These are phyloP conservation scores for Gadopsis bispinosus DNA, from an alignment of 2,797 vertebrate genomes.

Conservation along the genomic window DNA sequence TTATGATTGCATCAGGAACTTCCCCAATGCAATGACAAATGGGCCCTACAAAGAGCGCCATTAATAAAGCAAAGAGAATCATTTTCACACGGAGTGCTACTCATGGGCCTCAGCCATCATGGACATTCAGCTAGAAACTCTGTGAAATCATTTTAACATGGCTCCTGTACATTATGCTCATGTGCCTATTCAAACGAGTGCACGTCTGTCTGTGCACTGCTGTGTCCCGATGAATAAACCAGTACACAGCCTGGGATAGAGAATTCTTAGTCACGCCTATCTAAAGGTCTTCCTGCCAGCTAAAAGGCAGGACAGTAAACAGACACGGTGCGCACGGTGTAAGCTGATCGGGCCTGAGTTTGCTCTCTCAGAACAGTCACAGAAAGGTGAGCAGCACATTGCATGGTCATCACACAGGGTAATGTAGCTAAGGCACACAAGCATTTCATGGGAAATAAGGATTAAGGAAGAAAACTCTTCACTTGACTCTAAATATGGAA, in stretches of 20 bases:
- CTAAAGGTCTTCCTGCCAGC: conserved; percentile 41
- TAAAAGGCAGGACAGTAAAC: conserved; percentile 50
- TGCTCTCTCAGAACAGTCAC: conserved; percentile 31
- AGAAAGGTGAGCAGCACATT: conserved; percentile 27
- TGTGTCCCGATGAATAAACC: conserved; percentile 46
- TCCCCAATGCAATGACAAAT: conserved; percentile 74
- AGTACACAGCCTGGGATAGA: conserved; percentile 18
- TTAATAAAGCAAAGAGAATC: conserved; percentile 65
- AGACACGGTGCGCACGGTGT: conserved; percentile 37
- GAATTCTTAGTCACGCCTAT: conserved; percentile 28
- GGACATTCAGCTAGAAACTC: conserved; percentile 45
- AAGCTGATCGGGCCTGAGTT: conserved; percentile 46
- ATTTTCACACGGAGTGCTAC: conserved; percentile 61
- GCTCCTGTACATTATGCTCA: conserved; percentile 4
- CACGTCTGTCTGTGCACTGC: conserved; percentile 6
- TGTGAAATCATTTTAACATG: conserved; percentile 55
- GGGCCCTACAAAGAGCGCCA: conserved; percentile 69
- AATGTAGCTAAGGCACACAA: conserved; percentile 1
- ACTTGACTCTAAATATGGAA: conserved; percentile 17
- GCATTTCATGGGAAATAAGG: background rate
- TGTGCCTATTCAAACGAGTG: conserved; percentile 6
- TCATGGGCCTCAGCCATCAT: conserved; percentile 45
- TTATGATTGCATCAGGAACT: conserved; percentile 80
- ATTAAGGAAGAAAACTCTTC: background rate
- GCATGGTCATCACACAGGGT: conserved; percentile 23